These are phyloP conservation scores for Diorhabda elongata DNA, from an alignment of 1,140 invertebrate genomes.

Conservation along the genomic window DNA sequence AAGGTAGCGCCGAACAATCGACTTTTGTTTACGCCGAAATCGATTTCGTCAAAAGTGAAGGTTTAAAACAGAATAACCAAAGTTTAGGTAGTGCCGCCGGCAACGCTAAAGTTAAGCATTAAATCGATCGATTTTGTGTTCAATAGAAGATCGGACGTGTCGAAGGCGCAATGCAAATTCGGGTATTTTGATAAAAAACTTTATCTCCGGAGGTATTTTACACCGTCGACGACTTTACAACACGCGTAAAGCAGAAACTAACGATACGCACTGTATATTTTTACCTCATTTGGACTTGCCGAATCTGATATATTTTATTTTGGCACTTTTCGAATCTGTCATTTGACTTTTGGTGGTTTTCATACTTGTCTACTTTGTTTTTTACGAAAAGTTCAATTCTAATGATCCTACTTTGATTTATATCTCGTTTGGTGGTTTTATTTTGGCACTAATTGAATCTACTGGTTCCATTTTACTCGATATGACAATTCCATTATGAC, in stretches of 20 bases:
- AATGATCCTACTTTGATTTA: too few relatives aligned
- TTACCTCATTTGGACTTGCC: too few relatives aligned
- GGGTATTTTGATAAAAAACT: not conserved
- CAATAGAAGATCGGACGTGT: not conserved
- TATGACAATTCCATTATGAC: too few relatives aligned
- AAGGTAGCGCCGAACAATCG: not conserved
- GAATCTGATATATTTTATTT: too few relatives aligned
- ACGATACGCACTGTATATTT: too few relatives aligned
- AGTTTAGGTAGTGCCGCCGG: slow-evolving; percentile 4
- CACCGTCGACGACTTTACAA: not conserved
- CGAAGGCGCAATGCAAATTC: not conserved
- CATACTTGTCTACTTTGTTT: too few relatives aligned
- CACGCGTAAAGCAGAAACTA: not conserved
- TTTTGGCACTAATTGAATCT: too few relatives aligned
- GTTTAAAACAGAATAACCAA: slow-evolving; percentile 47
- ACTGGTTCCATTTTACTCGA: too few relatives aligned
- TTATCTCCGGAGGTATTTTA: not conserved
- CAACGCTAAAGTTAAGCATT: slow-evolving; percentile 35
- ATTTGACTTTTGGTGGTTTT: too few relatives aligned
- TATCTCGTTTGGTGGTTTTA: too few relatives aligned
- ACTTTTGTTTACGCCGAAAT: slow-evolving; percentile 66
- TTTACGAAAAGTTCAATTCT: too few relatives aligned
- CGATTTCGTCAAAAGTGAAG: slow-evolving; percentile 62
- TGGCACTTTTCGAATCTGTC: too few relatives aligned
- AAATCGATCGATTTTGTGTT: not conserved